Conservation (phyloP, 2,113 vertebrate species). For the Emberiza fucata region DNA sequence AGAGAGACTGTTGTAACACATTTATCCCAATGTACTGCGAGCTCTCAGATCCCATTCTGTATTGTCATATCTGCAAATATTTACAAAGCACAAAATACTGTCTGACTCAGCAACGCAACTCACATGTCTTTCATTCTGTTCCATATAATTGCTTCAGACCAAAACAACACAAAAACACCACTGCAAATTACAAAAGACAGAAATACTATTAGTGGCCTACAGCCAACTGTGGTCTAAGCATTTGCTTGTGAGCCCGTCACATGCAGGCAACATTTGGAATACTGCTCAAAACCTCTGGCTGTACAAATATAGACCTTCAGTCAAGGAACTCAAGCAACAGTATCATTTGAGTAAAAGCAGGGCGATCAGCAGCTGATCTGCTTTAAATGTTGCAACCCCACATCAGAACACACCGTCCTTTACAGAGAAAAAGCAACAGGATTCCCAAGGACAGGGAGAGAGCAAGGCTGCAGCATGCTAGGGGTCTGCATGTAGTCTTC, state of each 20-base stretch:
- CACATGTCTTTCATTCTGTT: slow-evolving; percentile 19
- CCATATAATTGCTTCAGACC: slow-evolving; percentile 8
- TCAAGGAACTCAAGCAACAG: neutral
- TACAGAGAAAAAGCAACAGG: neutral
- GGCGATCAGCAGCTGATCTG: neutral
- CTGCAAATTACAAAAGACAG: neutral
- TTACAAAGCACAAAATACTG: slow-evolving; percentile 17
- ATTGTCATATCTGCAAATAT: slow-evolving; percentile 1
- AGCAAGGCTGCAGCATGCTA: neutral
- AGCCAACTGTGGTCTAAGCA: slow-evolving; percentile 16
- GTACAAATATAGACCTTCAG: neutral
- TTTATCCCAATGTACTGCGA: neutral
- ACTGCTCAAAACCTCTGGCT: neutral
- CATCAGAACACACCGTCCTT: neutral
- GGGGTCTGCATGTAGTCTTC: neutral
- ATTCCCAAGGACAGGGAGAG: neutral
- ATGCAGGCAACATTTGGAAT: neutral
- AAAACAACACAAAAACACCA: slow-evolving; percentile 22
- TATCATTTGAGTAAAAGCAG: neutral
- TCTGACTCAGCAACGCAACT: neutral
- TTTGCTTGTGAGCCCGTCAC: neutral
- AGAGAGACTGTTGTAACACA: neutral
- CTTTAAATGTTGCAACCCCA: neutral
- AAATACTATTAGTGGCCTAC: slow-evolving; percentile 16
- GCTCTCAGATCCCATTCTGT: neutral